Conservation (phyloP, 2,113 vertebrate genomes). For the Oceanites oceanicus region DNA sequence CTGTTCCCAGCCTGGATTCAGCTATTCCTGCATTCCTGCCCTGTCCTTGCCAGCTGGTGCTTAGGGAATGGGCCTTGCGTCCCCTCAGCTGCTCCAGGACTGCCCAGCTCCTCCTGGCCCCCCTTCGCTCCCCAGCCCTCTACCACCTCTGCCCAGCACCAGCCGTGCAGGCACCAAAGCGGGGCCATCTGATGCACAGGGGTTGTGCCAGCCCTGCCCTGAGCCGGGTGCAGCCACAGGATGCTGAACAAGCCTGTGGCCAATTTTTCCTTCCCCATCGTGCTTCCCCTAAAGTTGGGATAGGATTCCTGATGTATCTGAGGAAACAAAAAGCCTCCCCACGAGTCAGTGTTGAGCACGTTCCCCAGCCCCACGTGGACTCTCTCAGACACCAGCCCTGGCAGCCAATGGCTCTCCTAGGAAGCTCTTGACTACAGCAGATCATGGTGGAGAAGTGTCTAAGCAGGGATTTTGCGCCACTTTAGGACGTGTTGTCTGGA, state of each 20-base stretch:
- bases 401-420: neutral
- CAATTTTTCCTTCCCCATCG: neutral
- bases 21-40: neutral
- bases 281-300: neutral
- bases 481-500: neutral
- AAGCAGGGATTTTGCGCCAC: neutral
- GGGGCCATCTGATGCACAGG: neutral
- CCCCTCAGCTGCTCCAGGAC: neutral
- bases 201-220: neutral
- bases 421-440: neutral
- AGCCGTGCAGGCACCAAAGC: neutral
- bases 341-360: fast-evolving
- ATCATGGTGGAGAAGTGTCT: neutral
- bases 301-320: neutral
- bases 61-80: neutral
- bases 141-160: neutral
- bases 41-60: fast-evolving
- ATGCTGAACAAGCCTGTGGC: constrained; percentile 67
- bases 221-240: constrained; percentile 52
- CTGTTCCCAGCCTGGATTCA: neutral
- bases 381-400: neutral
- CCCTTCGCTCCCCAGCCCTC: neutral
- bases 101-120: neutral
- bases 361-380: neutral
- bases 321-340: neutral